Base-by-base conservation (phyloP, 2,113 vertebrate genomes). In the Zapornia atra region DNA sequence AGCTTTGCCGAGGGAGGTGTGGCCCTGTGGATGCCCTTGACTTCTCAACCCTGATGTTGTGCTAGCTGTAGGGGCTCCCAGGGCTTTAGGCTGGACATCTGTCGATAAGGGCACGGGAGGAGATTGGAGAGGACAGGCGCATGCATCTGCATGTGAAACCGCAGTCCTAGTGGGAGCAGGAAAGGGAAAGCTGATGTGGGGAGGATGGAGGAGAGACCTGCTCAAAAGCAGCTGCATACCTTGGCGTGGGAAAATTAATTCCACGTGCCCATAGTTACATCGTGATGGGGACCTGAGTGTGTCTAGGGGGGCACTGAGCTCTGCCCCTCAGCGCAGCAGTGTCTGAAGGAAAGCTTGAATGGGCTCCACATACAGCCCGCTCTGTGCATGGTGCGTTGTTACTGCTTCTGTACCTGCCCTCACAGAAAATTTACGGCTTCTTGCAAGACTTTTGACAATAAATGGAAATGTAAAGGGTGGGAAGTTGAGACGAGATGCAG, bases 31-130 rank as follows among this genome's bases (percentile, higher is more conserved):
- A 17, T 81, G 84, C 50, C 66, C 56, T 85, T 69, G 50, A 50
- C 63, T 71, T 76, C 59, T 48, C 68, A 66, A 0, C 11, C 31
- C 34, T 0, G 0, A 34, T 44, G 12, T 12, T 60, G 19, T 72
- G 60, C 46, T 61, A 28, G 18, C 36, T 71, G 22, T n/a, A 34
- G 46, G 33, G 24, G 26, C 18, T 90, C 6, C 33, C 40, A 53
- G 38, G 73, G 66, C 46, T 61, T 69, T 61, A 34, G 50, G 59
- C 22, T 64, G 40, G 56, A 68, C 34, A 59, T 3, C 9, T 2
- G 1, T 38, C 57, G 36, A 2, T 9, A 17, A 1, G 8, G 65
- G 33, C 26, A 34, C 26, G 24, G 24, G 11, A 10, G 21, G 25
- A 70, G 38, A 21, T 4, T 0, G 2, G 51, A 66, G 42, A 78